Base-by-base conservation (phyloP, 2,888 invertebrate species). In the Parochlus steinenii region DNA sequence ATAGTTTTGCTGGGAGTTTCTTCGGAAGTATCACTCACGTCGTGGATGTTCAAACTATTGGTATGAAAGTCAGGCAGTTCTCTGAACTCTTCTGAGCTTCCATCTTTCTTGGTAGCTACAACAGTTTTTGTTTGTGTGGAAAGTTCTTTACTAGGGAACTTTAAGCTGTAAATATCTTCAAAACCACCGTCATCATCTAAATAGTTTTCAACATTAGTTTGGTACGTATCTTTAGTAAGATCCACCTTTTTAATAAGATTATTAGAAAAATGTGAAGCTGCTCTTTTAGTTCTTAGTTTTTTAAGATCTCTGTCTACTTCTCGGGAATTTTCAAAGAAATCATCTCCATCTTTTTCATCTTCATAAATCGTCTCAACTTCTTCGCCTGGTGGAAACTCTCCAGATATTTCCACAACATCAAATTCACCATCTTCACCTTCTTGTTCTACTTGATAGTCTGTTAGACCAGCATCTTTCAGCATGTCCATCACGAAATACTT, bases 341-440 rank as follows among this genome's bases (percentile, higher is more conserved):
- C 29, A n/a, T 17, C 28, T 15, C 25, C 36, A 15, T 31, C 31
- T 5, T 36, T 30, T 18, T 36, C 28, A 7, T 36, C 29, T 7
- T 29, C 36, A 11, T 36, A 29, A 16, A n/a, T n/a, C n/a, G n/a
- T n/a, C n/a, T n/a, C n/a, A n/a, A 30, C 23, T 24, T 30, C 36
- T 12, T 35, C 28, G 4, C 29, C 27, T 18, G 33, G 33, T 3
- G 20, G 7, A 3, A 15, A 18, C 6, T 23, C 23, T 14, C 30
- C 23, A 18, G 30, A 24, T 25, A 36, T 18, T 15, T 36, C 36
- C 11, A 36, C 30, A 8, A 36, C 10, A 11, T 36, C 30, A 24
- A 23, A 36, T n/a, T 36, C 36, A 11, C 25, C 36, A 10, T 18
- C 14, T 11, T 36, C 18, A 3, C 6, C 11, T 3, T 30, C 3